These are phyloP conservation scores for Gryon sp. DNA, from an alignment of 1,140 invertebrate species.

Conservation along the genomic window DNA sequence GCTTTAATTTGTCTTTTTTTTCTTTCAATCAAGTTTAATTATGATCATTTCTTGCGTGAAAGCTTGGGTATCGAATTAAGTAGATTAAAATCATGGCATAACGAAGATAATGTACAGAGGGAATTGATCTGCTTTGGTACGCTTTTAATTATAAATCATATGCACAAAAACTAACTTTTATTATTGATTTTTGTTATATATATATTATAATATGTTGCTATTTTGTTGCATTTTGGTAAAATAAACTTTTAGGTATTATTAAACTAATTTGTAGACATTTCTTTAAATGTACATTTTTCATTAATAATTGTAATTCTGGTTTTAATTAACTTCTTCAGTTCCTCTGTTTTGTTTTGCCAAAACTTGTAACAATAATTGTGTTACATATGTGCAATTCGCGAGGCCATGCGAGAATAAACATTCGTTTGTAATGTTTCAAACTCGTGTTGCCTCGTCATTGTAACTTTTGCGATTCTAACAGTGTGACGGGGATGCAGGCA, in stretches of 20 bases:
- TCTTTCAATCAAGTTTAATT: not conserved
- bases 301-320: slow-evolving; percentile 2
- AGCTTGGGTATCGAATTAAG: no score
- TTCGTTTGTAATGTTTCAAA: slow-evolving; percentile 61
- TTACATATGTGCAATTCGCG: slow-evolving; percentile 26
- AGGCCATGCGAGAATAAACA: slow-evolving; percentile 63
- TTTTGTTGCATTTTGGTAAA: not conserved
- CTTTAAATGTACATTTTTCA: no score
- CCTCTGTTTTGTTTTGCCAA: slow-evolving; percentile 20
- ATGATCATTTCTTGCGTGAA: slow-evolving; percentile 2
- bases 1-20: no score
- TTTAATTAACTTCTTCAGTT: not conserved
- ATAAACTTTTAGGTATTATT: no score
- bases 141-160: not conserved
- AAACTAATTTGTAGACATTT: no score
- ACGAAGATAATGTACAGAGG: slow-evolving; percentile 5
- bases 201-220: not conserved
- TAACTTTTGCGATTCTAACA: slow-evolving; percentile 78
- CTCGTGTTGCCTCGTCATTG: slow-evolving; percentile 73
- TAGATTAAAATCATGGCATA: not conserved
- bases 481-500: slow-evolving; percentile 78
- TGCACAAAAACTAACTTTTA: no score
- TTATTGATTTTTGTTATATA: not conserved
- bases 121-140: slow-evolving; percentile 15
- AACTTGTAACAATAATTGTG: slow-evolving; percentile 20